These are phyloP conservation scores for Erythrolamprus reginae DNA, from an alignment of 2,113 vertebrate genomes.

Conservation along the genomic window DNA sequence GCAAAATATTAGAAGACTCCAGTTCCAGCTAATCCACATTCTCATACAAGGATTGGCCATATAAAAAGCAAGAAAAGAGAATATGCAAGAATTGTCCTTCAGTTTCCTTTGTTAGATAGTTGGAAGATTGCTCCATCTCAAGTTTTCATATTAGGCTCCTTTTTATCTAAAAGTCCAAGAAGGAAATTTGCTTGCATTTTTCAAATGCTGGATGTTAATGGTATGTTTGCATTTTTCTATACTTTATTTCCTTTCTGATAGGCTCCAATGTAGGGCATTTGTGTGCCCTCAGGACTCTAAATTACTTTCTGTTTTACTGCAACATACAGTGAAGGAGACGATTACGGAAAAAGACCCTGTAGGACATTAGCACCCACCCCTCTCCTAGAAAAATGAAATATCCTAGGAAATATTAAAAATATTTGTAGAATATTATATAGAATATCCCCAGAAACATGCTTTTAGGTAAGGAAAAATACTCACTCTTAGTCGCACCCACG, in stretches of 20 bases:
- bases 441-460: too few relatives aligned
- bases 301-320: neutral
- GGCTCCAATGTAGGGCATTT: neutral
- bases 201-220: neutral
- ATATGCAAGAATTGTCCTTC: neutral
- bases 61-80: neutral
- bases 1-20: neutral
- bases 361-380: too few relatives aligned
- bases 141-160: neutral
- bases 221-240: neutral
- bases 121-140: neutral
- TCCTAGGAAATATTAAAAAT: too few relatives aligned
- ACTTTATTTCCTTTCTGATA: neutral
- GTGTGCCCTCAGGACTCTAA: neutral
- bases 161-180: neutral
- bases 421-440: too few relatives aligned
- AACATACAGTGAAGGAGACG: neutral
- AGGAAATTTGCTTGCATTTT: neutral
- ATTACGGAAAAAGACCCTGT: neutral
- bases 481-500: too few relatives aligned
- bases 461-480: too few relatives aligned
- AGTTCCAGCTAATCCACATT: neutral
- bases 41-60: neutral
- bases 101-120: neutral
- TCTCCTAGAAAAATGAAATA: too few relatives aligned